Evolutionary conservation across 2,113 vertebrate genomes (phyloP).

Genomic region (Daboia siamensis): DNA sequence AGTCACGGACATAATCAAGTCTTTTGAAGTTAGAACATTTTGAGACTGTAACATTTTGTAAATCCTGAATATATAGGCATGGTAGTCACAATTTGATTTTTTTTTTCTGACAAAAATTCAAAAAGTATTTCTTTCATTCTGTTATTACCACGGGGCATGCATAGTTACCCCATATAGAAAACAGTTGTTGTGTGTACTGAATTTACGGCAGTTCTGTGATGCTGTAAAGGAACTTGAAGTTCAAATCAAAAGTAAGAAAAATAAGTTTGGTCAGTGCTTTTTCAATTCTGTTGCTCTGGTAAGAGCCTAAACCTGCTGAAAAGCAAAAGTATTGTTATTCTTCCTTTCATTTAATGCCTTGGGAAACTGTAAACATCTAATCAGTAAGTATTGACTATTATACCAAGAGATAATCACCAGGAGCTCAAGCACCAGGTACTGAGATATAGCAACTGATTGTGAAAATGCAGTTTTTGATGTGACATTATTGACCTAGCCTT

Average conservation of each 20-base stretch:
- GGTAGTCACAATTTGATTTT: not conserved
- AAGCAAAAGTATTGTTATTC: not conserved
- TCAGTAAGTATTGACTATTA: not conserved
- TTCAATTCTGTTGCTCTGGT: conserved; percentile 3
- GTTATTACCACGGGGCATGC: not conserved
- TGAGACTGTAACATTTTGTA: not conserved
- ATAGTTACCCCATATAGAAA: not conserved
- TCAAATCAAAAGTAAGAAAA: conserved; percentile 1
- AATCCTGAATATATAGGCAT: not conserved
- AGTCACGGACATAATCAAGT: not conserved
- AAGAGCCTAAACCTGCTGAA: not conserved
- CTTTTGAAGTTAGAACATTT: not conserved
- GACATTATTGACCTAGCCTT: not conserved
- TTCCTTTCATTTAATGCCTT: not conserved
- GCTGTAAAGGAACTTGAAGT: not conserved
- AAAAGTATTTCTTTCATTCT: not conserved
- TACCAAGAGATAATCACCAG: not conserved
- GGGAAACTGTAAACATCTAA: not conserved
- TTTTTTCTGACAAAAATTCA: not conserved
- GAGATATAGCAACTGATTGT: not conserved
- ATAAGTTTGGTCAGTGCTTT: conserved; percentile 13
- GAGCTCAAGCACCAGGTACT: not conserved
- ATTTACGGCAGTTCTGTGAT: not conserved
- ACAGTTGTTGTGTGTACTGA: not conserved
- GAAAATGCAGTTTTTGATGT: not conserved